phyloP scores from a whole-genome alignment of 2,888 invertebrate genomes.

The Acleris holmiana region DNA sequence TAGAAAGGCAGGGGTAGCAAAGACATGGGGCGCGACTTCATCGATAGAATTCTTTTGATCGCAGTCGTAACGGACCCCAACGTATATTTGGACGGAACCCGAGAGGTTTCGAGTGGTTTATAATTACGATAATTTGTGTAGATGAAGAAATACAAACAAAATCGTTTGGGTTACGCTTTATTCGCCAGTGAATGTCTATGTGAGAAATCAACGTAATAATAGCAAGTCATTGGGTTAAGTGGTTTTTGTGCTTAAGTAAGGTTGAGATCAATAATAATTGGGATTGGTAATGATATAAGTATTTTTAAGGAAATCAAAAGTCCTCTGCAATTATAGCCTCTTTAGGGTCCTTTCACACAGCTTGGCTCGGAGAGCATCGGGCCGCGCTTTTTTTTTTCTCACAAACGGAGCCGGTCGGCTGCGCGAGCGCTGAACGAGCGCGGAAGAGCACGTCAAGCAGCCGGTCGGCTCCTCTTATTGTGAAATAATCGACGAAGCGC shows the following conservation, averaged over 20 bases:
- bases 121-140: conserved; percentile 82
- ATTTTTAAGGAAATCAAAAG: neutral
- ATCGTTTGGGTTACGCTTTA: conserved; percentile 27
- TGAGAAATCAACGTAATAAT: conserved; percentile 26
- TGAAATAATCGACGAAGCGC: too few relatives aligned
- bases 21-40: conserved; percentile 79
- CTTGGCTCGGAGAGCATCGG: too few relatives aligned
- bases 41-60: conserved; percentile 77
- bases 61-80: conserved; percentile 79
- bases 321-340: too few relatives aligned
- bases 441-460: too few relatives aligned
- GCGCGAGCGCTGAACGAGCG: too few relatives aligned
- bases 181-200: conserved; percentile 18
- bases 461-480: too few relatives aligned
- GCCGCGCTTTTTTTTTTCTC: too few relatives aligned
- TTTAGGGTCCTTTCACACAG: too few relatives aligned
- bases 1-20: conserved; percentile 71
- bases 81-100: conserved; percentile 83
- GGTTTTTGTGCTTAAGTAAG: conserved; percentile 4
- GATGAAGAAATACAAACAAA: conserved; percentile 62
- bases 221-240: conserved; percentile 21
- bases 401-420: too few relatives aligned
- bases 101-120: conserved; percentile 81
- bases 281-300: neutral
- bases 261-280: neutral